Percentiles rank a stretch among this genome's conserved stretches.
phyloP scores from a whole-genome alignment of 2,888 invertebrate genomes.

The Ferdinandea cuprea region DNA sequence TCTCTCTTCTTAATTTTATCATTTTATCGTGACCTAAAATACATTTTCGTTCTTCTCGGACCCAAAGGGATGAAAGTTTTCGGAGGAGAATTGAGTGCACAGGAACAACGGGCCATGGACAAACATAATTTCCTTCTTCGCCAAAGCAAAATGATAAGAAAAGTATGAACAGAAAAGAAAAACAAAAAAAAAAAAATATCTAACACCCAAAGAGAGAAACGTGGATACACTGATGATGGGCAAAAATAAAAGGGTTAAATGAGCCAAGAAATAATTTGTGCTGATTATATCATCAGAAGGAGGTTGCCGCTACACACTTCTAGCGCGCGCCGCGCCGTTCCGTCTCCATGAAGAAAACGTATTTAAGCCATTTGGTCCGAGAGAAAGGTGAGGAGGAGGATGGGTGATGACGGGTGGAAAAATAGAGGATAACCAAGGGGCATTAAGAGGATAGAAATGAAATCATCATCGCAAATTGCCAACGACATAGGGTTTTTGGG shows the following conservation, averaged over 20 bases:
- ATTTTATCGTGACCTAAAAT: constrained; percentile 62
- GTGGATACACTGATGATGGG: constrained; percentile 54
- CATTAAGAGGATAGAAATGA: constrained; percentile 38
- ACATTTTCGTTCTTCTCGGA: constrained; percentile 40
- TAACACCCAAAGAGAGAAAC: constrained; percentile 13
- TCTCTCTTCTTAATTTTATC: constrained; percentile 55
- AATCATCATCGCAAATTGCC: constrained; percentile 68
- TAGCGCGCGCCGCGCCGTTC: too few relatives aligned
- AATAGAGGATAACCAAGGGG: constrained; percentile 11
- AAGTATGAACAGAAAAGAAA: constrained; percentile 7
- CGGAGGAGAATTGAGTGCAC: constrained; percentile 46
- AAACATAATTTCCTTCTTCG: constrained; percentile 57
- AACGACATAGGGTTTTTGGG: constrained; percentile 48
- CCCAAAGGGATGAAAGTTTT: constrained; percentile 47
- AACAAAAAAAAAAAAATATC: background rate
- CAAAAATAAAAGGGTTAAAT: constrained; percentile 73
- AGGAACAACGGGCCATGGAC: constrained; percentile 54
- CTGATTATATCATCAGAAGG: constrained; percentile 69
- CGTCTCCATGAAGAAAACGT: constrained; percentile 40
- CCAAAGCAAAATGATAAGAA: constrained; percentile 40
- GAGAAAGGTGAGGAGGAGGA: constrained; percentile 16
- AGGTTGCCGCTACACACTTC: constrained; percentile 10
- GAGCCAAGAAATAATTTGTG: constrained; percentile 74
- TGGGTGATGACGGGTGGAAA: constrained; percentile 8
- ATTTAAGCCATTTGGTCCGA: constrained; percentile 68